phyloP scores from a whole-genome alignment of 2,113 vertebrate species.

The Apaloderma vittatum region DNA sequence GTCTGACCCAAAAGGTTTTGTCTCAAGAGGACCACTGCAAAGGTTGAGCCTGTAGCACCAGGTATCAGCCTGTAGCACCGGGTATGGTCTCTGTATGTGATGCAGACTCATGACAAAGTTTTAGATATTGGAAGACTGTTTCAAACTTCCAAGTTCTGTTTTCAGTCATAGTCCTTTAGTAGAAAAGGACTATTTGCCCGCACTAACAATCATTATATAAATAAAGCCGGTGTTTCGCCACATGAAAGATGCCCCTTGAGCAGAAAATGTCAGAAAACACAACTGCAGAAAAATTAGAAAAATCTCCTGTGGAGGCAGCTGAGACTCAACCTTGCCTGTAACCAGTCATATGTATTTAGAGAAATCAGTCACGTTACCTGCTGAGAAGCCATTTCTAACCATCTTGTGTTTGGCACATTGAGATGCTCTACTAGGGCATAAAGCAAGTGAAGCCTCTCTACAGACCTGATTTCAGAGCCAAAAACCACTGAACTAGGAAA shows the following conservation, averaged over 20 bases:
- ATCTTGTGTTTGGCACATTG: neutral
- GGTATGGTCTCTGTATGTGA: neutral
- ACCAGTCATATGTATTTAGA: neutral
- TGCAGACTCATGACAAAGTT: neutral
- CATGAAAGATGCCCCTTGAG: neutral
- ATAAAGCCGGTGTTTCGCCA: neutral
- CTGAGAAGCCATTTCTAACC: neutral
- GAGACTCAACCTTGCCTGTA: neutral
- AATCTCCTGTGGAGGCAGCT: neutral
- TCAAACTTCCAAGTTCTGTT: neutral
- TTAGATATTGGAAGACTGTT: neutral
- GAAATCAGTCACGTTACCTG: neutral
- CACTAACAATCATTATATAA: neutral
- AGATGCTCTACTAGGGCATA: neutral
- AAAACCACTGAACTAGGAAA: neutral
- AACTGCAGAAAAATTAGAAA: neutral
- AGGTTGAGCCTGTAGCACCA: neutral
- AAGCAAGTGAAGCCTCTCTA: neutral
- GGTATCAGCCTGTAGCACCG: neutral
- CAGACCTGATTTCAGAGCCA: neutral
- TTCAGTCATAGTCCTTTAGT: neutral
- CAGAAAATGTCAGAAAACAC: neutral
- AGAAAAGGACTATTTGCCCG: neutral
- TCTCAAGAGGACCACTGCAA: neutral
- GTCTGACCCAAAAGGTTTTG: neutral